A percentile compares a stretch with the other conserved stretches of the same genome.
Evolutionary conservation across 2,113 vertebrate genomes (phyloP).

Genomic region (Grammomys dolichurus): DNA sequence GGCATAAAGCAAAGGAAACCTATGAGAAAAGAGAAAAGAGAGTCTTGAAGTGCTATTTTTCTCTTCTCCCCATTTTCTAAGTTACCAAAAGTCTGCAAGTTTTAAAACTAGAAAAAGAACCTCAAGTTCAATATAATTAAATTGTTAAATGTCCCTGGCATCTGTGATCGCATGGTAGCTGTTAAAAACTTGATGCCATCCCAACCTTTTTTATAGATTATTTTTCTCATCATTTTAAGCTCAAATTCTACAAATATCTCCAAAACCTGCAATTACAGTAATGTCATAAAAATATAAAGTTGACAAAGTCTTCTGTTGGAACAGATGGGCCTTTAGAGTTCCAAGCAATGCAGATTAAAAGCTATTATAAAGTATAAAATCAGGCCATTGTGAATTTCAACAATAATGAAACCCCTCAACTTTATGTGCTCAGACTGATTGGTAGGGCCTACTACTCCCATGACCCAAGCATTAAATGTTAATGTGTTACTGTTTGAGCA

Average conservation of each 20-base stretch:
- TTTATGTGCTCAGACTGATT: conserved; percentile 74
- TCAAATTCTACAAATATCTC: conserved; percentile 75
- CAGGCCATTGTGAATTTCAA: conserved; percentile 85
- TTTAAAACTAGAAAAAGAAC: conserved; percentile 65
- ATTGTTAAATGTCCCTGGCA: conserved; percentile 27
- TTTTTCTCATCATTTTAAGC: conserved; percentile 81
- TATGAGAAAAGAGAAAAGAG: not conserved
- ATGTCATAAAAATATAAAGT: conserved; percentile 85
- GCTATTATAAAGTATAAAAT: conserved; percentile 85
- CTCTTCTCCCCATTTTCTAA: conserved; percentile 48
- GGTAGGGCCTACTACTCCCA: conserved; percentile 63
- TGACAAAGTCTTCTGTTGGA: conserved; percentile 84
- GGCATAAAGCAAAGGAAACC: conserved; percentile 28
- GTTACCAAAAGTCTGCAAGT: conserved; percentile 53
- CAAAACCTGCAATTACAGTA: conserved; percentile 85
- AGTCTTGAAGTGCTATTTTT: conserved; percentile 19
- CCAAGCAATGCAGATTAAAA: conserved; percentile 82
- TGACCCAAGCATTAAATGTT: conserved; percentile 75
- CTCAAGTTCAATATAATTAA: conserved; percentile 72
- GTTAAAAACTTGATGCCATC: conserved; percentile 65
- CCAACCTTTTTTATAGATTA: conserved; percentile 84
- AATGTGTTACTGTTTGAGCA: conserved; percentile 68
- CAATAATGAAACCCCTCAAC: conserved; percentile 29
- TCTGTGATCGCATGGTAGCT: conserved; percentile 72
- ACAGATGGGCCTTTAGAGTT: conserved; percentile 79